Base-by-base conservation (phyloP, 2,888 invertebrate genomes). In the Lordiphosa fenestrarum region DNA sequence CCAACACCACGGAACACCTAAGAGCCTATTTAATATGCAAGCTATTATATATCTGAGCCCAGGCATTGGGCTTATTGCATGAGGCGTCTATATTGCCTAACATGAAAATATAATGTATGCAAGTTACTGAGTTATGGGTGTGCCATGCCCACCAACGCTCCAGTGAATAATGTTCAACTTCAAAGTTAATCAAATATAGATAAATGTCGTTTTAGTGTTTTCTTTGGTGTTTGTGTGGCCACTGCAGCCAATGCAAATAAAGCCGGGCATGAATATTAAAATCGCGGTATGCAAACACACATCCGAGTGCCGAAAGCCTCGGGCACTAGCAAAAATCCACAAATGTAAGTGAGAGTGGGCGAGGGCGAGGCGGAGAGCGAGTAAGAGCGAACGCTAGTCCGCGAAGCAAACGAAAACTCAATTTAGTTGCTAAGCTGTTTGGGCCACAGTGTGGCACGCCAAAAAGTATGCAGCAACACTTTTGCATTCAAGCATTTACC, bases 381-480 rank as follows among this genome's bases (percentile, higher is more conserved):
- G 10, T 48, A 42, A 19, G 37, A 49, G 47, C 36, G 36, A 67
- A 84, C 78, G 84, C 25, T 58, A 67, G 78, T 36, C 57, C 66
- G 66, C 68, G 53, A 70, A 57, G 61, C 49, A 61, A 71, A 82
- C 75, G 67, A 62, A 78, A 78, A 85, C 69, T 71, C 72, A 71
- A 69, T 85, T 84, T 85, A 80, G 75, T 78, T 39, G 69, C 80
- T 65, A 53, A 58, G 66, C 53, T 61, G 52, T 48, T 44, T 48
- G 52, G n/a, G 36, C 48, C 51, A 13, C 60, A 59, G 62, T 52
- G 63, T 57, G 51, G 25, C 25, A 50, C 48, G 54, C 62, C 64
- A 51, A 74, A 73, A 81, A 73, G 71, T 77, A 66, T 73, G 84
- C 73, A 64, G 68, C 61, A 71, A 62, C 54, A 75, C 57, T 63